Evolutionary conservation across 2,113 vertebrate genomes (phyloP).

Genomic region (Atractosteus spatula): DNA sequence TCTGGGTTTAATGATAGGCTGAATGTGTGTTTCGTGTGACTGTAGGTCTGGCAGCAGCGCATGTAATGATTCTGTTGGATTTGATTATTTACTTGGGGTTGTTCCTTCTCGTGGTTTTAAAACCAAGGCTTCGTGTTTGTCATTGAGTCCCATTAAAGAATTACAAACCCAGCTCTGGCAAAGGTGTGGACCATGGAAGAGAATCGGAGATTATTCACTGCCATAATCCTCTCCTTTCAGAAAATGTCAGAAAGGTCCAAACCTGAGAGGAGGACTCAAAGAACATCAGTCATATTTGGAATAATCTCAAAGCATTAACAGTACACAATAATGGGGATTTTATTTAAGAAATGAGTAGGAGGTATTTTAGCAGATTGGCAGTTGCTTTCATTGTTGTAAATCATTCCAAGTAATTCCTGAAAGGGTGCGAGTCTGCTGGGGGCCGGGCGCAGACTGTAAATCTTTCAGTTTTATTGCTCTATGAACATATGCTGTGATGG

Average conservation of each 20-base stretch:
- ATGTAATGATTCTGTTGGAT: too few relatives aligned
- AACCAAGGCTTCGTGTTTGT: too few relatives aligned
- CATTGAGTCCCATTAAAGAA: too few relatives aligned
- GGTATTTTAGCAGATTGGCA: slow-evolving; percentile 88
- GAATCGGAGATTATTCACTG: too few relatives aligned
- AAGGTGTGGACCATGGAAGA: too few relatives aligned
- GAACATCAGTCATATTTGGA: neutral
- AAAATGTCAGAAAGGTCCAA: too few relatives aligned
- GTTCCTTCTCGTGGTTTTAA: too few relatives aligned
- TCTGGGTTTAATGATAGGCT: neutral
- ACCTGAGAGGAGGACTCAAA: too few relatives aligned
- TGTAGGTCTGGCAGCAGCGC: too few relatives aligned
- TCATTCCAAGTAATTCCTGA: slow-evolving; percentile 98
- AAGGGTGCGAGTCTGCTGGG: slow-evolving; percentile 94
- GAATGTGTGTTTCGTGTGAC: neutral
- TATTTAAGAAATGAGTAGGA: slow-evolving; percentile 36
- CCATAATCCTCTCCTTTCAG: too few relatives aligned
- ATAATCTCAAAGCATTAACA: neutral
- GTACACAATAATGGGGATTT: slow-evolving; percentile 1
- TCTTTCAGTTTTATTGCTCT: slow-evolving; percentile 99
- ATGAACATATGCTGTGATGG: slow-evolving; percentile 95
- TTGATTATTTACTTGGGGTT: too few relatives aligned
- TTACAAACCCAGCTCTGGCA: too few relatives aligned
- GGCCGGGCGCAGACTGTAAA: slow-evolving; percentile 96
- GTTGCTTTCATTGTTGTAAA: slow-evolving; percentile 92